Evolutionary conservation across 2,113 vertebrate species (phyloP), one percentile per base, ranked within the genome.

Genomic region (Clarias macrocephalus): DNA sequence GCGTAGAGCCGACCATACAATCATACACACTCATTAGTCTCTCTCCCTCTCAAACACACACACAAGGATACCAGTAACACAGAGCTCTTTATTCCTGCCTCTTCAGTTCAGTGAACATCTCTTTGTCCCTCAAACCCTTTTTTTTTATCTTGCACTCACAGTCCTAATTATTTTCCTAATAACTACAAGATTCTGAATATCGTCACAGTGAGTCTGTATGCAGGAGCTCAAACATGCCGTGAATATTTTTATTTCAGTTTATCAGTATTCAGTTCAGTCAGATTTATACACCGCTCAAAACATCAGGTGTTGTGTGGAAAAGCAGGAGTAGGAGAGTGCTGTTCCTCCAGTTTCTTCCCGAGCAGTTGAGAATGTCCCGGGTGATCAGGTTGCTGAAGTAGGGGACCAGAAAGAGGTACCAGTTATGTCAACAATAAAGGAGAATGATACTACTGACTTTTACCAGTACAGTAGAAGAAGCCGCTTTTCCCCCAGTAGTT

Each of bases 1-100:
- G 59, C 65, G 54, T 28, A 84, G 80, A 63, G 82, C 33, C 54
- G 77, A 85, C 84, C 82, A 88, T 85, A 85, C 72, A 73, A 56
- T 84, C 84, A 83, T 91, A 87, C 80, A 66, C 82, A 68, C 86
- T 90, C 88, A 87, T 92, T 90, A 91, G 89, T 87, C 84, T 85
- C 89, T 59, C 79, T 18, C 76, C 33, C 56, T 73, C 62, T 60
- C 85, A 3, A 23, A 2, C 73, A 11, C 48, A 10, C 73, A n/a
- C 72, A 25, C 10, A 0, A 5, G 70, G 70, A 48, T 73, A 73
- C 42, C 10, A 4, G 70, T 30, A 88, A 91, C 89, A 91, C 88
- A 48, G 80, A 66, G 80, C 68, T 79, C 89, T 91, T 91, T 91
- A 89, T 90, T 72, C 52, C 54, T 37, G 42, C 16, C 16, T 37